These are phyloP conservation scores for Sylvicola cinctus DNA, from an alignment of 2,888 invertebrate species.

Conservation along the genomic window DNA sequence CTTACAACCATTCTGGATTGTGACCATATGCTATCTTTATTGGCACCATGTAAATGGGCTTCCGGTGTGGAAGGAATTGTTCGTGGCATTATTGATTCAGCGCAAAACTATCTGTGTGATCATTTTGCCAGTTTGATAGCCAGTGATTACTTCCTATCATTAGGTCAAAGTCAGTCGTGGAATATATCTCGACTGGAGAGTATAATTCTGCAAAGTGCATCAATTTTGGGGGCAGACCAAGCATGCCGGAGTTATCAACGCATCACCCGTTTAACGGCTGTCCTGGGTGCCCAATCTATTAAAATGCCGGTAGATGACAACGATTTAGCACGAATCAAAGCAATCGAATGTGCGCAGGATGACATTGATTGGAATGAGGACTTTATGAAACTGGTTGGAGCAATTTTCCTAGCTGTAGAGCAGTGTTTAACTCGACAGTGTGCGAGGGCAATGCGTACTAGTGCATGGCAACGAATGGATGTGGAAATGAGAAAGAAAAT, in stretches of 20 bases:
- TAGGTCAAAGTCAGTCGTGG: conserved; percentile 51
- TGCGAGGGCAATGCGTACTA: conserved; percentile 37
- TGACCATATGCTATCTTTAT: conserved; percentile 53
- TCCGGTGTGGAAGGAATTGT: conserved; percentile 47
- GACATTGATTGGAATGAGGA: conserved; percentile 30
- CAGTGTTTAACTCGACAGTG: conserved; percentile 51
- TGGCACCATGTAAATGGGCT: conserved; percentile 69
- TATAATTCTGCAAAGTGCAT: conserved; percentile 56
- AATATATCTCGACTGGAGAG: conserved; percentile 59
- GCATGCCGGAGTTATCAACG: conserved; percentile 55
- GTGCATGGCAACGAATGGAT: conserved; percentile 43
- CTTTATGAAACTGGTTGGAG: conserved; percentile 36
- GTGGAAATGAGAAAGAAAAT: conserved; percentile 37
- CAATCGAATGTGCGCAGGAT: conserved; percentile 15
- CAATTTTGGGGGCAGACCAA: conserved; percentile 58
- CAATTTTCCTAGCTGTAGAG: conserved; percentile 43
- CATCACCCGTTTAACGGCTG: conserved; percentile 22
- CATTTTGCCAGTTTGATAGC: conserved; percentile 57
- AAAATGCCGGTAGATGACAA: conserved; percentile 21
- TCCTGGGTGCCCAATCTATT: conserved; percentile 22
- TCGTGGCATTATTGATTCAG: conserved; percentile 57
- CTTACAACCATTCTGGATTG: conserved; percentile 68
- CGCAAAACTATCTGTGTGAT: conserved; percentile 57
- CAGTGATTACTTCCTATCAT: conserved; percentile 39
- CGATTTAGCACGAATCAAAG: conserved; percentile 1